A percentile compares a stretch with the other conserved stretches of the same genome.
phyloP scores from a whole-genome alignment of 2,888 invertebrate genomes.

The Protonemura montana region DNA sequence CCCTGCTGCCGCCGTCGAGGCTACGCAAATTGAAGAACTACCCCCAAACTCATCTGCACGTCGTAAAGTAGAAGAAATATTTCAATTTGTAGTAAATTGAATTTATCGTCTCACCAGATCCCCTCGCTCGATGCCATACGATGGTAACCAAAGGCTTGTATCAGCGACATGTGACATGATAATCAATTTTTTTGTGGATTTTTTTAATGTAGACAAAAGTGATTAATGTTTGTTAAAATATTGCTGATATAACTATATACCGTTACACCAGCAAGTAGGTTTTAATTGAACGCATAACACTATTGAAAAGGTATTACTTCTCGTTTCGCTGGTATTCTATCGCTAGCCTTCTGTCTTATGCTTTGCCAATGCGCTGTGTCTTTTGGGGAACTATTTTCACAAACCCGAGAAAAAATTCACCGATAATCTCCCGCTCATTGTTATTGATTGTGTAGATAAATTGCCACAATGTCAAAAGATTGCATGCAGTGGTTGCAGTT shows the following conservation, averaged over 20 bases:
- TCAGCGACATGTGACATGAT: neutral
- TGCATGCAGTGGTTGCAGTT: neutral
- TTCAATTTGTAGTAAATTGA: conserved; percentile 33
- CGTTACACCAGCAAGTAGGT: neutral
- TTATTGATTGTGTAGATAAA: neutral
- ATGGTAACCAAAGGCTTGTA: neutral
- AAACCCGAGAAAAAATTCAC: neutral
- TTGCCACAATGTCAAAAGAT: neutral
- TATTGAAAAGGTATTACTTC: neutral
- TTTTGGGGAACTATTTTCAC: neutral
- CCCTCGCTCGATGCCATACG: too few relatives aligned
- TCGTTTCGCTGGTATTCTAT: neutral
- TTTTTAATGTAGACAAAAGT: neutral
- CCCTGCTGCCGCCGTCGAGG: neutral
- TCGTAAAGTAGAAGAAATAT: conserved; percentile 37
- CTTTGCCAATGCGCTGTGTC: neutral
- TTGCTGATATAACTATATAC: neutral
- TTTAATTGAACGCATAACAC: neutral
- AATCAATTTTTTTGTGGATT: neutral
- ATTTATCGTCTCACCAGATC: neutral
- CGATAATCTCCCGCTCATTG: neutral
- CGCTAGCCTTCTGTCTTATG: neutral
- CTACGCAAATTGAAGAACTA: conserved; percentile 34
- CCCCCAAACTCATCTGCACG: conserved; percentile 40
- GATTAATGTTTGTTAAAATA: neutral